Percentiles rank a stretch among this genome's conserved stretches.
These are phyloP conservation scores for Paramormyrops kingsleyae DNA, from an alignment of 2,113 vertebrate genomes.

Conservation along the genomic window DNA sequence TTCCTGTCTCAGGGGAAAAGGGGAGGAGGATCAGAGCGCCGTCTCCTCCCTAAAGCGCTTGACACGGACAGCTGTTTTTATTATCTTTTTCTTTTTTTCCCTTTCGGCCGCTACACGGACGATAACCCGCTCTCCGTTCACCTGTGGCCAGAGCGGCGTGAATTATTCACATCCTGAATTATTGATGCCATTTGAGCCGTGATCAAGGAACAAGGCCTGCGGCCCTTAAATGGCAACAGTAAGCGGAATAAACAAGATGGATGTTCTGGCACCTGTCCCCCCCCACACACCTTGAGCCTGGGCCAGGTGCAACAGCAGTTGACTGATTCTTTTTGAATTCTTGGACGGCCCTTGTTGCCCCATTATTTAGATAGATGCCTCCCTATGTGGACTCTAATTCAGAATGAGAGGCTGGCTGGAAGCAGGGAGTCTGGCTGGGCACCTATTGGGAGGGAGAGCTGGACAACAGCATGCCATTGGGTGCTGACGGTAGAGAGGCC, in stretches of 20 bases:
- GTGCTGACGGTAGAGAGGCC: not conserved
- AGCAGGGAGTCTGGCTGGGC: not conserved
- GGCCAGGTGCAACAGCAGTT: not conserved
- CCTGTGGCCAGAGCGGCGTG: slow-evolving; percentile 18
- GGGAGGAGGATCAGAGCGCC: not conserved
- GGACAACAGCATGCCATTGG: not conserved
- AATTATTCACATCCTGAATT: slow-evolving; percentile 31
- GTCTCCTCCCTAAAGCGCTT: not conserved
- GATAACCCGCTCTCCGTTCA: not conserved
- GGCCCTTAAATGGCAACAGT: not conserved
- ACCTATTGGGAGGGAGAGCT: not conserved
- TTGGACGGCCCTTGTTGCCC: not conserved
- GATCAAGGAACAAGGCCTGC: slow-evolving; percentile 28
- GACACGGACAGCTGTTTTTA: slow-evolving; percentile 12
- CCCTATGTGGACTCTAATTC: not conserved
- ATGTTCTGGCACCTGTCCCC: not conserved
- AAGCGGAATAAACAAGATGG: slow-evolving; percentile 12
- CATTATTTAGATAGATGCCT: not conserved
- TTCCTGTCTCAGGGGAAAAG: not conserved
- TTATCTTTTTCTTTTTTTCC: not conserved
- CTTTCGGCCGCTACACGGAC: not conserved
- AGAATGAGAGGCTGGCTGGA: not conserved
- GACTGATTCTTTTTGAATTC: not conserved
- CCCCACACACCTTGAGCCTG: not conserved
- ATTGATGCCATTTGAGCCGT: slow-evolving; percentile 24